Evolutionary conservation across 2,113 vertebrate species (phyloP).

Genomic region (Myotis lucifugus): DNA sequence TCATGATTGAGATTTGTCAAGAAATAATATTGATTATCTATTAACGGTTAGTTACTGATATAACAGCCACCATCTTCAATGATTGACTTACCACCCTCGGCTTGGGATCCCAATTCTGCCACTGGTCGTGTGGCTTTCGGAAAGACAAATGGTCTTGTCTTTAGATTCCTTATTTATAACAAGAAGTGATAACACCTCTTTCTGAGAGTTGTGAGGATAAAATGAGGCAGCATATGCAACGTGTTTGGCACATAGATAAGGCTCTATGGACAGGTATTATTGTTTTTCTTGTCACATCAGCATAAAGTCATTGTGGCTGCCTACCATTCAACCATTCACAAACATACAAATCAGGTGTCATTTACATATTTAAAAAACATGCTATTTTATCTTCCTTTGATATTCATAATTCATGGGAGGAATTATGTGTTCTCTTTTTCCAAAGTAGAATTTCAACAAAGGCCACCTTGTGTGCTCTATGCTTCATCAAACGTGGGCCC

Average conservation of each 20-base stretch:
- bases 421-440: constrained; percentile 4
- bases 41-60: neutral
- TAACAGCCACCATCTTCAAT: neutral
- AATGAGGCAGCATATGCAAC: neutral
- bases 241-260: neutral
- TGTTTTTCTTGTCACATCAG: constrained; percentile 28
- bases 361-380: neutral
- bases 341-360: neutral
- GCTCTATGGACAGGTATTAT: neutral
- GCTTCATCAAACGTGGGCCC: neutral
- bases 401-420: neutral
- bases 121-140: neutral
- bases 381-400: neutral
- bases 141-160: neutral
- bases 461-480: neutral
- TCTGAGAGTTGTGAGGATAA: neutral
- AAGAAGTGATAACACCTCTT: neutral
- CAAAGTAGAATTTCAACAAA: neutral
- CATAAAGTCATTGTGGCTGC: neutral
- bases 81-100: neutral
- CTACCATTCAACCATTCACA: neutral
- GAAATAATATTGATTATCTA: neutral
- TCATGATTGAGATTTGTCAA: neutral
- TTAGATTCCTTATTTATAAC: constrained; percentile 14
- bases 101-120: neutral